Percentiles rank a stretch among this genome's conserved stretches.
Conservation (phyloP, 2,113 vertebrate species). For the Colinus virginianus region DNA sequence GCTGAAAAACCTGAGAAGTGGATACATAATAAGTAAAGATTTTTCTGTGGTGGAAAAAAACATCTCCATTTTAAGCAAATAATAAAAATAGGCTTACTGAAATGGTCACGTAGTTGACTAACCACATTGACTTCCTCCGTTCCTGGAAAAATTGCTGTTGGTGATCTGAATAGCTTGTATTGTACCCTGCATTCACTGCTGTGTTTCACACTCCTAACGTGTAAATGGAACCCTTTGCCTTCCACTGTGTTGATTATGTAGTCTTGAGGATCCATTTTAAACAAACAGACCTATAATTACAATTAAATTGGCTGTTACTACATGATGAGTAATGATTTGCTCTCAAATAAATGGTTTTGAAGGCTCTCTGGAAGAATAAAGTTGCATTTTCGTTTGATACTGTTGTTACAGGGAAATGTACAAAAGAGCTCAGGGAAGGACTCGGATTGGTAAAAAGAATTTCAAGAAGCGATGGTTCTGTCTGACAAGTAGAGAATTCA, state of each 20-base stretch:
- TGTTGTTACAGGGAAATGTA: slow-evolving; percentile 88
- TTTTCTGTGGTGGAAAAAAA: not conserved
- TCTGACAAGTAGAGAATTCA: slow-evolving; percentile 92
- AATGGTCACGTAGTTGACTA: not conserved
- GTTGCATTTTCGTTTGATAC: not conserved
- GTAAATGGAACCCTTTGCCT: not conserved
- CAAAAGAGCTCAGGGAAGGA: slow-evolving; percentile 94
- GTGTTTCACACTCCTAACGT: not conserved
- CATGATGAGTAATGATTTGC: not conserved
- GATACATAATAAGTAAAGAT: not conserved
- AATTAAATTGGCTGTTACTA: not conserved
- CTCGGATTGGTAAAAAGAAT: slow-evolving; percentile 90
- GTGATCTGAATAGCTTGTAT: not conserved
- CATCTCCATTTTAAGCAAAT: not conserved
- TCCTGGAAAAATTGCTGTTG: not conserved
- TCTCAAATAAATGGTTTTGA: not conserved
- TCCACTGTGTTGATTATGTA: too few species aligned
- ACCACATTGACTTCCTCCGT: not conserved
- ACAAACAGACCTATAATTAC: not conserved
- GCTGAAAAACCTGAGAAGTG: not conserved
- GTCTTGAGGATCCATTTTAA: not conserved
- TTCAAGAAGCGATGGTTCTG: slow-evolving; percentile 97
- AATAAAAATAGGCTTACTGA: not conserved
- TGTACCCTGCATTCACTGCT: not conserved
- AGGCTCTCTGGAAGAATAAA: not conserved